Conservation (phyloP, 2,113 vertebrate species). For the Lepus timidus region DNA sequence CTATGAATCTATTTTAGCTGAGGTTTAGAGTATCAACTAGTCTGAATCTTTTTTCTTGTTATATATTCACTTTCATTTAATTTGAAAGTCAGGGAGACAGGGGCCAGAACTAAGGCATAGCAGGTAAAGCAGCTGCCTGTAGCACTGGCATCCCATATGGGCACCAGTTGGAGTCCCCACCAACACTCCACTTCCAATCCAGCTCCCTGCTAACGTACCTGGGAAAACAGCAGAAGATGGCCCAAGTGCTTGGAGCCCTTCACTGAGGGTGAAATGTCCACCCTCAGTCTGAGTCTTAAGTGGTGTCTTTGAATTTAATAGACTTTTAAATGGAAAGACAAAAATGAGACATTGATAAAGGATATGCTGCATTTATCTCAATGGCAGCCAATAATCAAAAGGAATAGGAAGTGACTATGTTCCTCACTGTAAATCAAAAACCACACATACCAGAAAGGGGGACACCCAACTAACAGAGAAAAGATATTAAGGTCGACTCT, state of each 20-base stretch:
- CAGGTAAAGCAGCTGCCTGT: too few species aligned
- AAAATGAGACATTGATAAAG: neutral
- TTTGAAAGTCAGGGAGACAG: too few species aligned
- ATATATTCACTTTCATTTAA: too few species aligned
- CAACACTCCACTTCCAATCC: too few species aligned
- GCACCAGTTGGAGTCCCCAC: too few species aligned
- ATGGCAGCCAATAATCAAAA: conserved; percentile 22
- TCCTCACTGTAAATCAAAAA: conserved; percentile 49
- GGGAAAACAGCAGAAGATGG: too few species aligned
- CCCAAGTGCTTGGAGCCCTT: too few species aligned
- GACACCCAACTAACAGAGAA: neutral
- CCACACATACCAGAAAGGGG: neutral
- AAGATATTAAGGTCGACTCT: neutral
- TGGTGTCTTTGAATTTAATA: neutral
- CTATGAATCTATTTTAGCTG: neutral
- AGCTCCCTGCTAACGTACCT: too few species aligned
- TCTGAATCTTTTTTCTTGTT: too few species aligned
- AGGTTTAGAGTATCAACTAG: neutral
- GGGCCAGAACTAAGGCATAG: too few species aligned
- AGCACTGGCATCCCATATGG: too few species aligned
- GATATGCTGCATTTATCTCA: conserved; percentile 5
- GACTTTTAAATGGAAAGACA: conserved; percentile 13
- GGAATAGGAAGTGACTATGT: neutral
- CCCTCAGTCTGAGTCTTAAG: neutral
- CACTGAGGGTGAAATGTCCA: too few species aligned